Evolutionary conservation across 2,797 vertebrate species (phyloP).

Genomic region (Craterocephalus amniculus): DNA sequence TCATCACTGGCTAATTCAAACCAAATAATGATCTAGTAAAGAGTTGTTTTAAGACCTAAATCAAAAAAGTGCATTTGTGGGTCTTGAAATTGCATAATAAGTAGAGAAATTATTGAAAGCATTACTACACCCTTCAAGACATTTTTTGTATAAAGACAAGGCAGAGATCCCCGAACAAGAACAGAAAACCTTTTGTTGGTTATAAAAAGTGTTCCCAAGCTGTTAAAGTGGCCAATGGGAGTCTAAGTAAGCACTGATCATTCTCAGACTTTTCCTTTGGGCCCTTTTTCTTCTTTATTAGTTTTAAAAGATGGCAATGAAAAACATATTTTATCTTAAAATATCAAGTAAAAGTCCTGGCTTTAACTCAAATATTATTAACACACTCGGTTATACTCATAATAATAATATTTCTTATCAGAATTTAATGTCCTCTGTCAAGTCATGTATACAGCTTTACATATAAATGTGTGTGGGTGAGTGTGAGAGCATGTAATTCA

Average conservation of each 20-base stretch:
- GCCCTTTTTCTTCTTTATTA: neutral
- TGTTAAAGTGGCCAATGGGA: neutral
- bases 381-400: neutral
- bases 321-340: neutral
- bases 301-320: neutral
- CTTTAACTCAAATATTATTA: neutral
- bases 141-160: no score
- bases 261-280: neutral
- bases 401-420: neutral
- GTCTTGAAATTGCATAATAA: no score
- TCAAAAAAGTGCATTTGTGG: no score
- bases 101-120: no score
- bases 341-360: neutral
- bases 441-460: neutral
- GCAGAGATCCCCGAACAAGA: neutral
- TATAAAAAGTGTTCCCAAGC: neutral
- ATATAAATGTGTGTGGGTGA: conserved; percentile 3
- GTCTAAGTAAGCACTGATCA: neutral
- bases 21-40: no score
- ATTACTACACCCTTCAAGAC: no score
- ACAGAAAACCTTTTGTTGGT: neutral
- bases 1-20: no score
- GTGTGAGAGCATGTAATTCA: conserved; percentile 34
- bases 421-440: neutral
- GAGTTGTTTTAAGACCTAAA: no score